Percentiles rank a stretch among this genome's conserved stretches.
phyloP scores from a whole-genome alignment of 92 coral and sea anemone species.

The Hydrozoanthus gracilis region DNA sequence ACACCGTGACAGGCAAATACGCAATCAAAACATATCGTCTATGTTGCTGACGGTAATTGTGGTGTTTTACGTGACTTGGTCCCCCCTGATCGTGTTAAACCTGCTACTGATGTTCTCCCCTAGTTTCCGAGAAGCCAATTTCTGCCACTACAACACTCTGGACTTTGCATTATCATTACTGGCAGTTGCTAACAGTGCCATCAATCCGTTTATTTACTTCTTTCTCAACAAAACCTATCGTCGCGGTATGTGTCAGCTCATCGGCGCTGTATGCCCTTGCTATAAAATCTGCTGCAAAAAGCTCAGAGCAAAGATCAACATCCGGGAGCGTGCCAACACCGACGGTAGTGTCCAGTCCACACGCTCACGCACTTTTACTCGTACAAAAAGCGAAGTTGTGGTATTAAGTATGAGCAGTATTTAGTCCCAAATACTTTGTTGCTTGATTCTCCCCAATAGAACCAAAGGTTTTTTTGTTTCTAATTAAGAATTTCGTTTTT shows the following conservation, averaged over 20 bases:
- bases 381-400: slow-evolving; percentile 17
- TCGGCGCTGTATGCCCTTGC: slow-evolving; percentile 3
- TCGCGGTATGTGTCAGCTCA: slow-evolving; percentile 4
- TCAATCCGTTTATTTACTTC: slow-evolving; percentile 38
- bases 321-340: slow-evolving; percentile 27
- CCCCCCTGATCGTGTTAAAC: not conserved
- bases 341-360: not conserved
- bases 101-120: not conserved
- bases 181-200: slow-evolving; percentile 3
- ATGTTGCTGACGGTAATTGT: slow-evolving; percentile 22
- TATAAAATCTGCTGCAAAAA: slow-evolving; percentile 5
- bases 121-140: not conserved
- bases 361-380: not conserved
- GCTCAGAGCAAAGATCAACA: not conserved
- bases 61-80: slow-evolving; percentile 32
- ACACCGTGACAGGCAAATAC: slow-evolving; percentile 28
- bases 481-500: too few relatives aligned
- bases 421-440: not conserved
- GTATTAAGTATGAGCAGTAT: not conserved
- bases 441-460: not conserved
- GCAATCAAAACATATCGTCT: slow-evolving; percentile 32
- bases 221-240: slow-evolving; percentile 42
- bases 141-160: not conserved
- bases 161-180: slow-evolving; percentile 18
- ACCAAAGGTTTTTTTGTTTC: not conserved